A percentile compares a stretch with the other conserved stretches of the same genome.
These are phyloP conservation scores for Atherix ibis DNA, from an alignment of 2,888 invertebrate genomes.

Conservation along the genomic window DNA sequence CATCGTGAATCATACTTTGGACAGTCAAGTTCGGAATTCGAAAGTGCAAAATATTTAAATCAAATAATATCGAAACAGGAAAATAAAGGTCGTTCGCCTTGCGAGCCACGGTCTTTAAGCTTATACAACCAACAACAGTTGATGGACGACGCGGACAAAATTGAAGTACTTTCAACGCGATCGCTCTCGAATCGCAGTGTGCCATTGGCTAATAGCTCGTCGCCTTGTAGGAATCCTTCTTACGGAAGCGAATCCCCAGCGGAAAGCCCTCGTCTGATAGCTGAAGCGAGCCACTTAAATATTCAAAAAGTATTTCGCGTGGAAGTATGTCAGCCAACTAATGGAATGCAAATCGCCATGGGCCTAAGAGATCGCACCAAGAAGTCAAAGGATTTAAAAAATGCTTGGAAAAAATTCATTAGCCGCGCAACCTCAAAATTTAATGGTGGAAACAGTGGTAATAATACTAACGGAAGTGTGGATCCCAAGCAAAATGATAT, in stretches of 20 bases:
- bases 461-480: not conserved
- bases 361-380: constrained; percentile 31
- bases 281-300: constrained; percentile 11
- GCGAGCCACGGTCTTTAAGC: constrained; percentile 15
- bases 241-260: too few relatives aligned
- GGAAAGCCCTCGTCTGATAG: not conserved
- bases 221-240: too few relatives aligned
- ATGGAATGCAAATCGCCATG: constrained; percentile 33
- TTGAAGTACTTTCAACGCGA: constrained; percentile 21
- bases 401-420: constrained; percentile 32
- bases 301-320: constrained; percentile 31
- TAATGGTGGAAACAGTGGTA: constrained; percentile 12
- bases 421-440: constrained; percentile 32
- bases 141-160: constrained; percentile 21
- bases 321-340: constrained; percentile 26
- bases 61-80: too few relatives aligned
- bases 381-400: constrained; percentile 32
- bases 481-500: constrained; percentile 17
- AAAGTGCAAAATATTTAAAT: too few relatives aligned
- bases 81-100: too few relatives aligned
- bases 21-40: too few relatives aligned
- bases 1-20: constrained; percentile 5
- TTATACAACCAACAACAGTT: constrained; percentile 4
- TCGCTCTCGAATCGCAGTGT: not conserved
- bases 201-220: not conserved